Evolutionary conservation across 2,113 vertebrate genomes (phyloP).

Genomic region (Scartelaos histophorus): DNA sequence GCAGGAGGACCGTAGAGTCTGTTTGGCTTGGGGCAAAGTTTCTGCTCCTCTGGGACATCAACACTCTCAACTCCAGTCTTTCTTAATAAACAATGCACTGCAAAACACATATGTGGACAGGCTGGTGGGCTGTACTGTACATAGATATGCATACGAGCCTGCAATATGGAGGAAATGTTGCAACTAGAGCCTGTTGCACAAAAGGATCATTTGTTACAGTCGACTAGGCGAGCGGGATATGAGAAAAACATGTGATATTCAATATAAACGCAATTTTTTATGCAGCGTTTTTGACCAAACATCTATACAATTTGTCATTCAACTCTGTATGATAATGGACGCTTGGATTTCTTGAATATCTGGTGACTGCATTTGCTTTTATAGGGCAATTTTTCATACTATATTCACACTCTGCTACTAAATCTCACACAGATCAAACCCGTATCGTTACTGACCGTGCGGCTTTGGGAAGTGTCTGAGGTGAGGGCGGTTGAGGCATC

Average conservation of each 20-base stretch:
- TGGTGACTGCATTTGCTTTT: background rate
- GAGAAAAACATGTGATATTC: background rate
- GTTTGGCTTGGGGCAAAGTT: constrained; percentile 37
- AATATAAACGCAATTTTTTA: background rate
- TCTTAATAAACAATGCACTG: constrained; percentile 32
- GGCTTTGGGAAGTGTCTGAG: background rate
- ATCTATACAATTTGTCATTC: background rate
- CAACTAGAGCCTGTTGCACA: constrained; percentile 45
- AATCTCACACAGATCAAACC: background rate
- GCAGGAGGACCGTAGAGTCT: constrained; percentile 49
- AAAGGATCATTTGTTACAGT: constrained; percentile 57
- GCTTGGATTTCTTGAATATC: background rate
- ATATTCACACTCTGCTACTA: background rate
- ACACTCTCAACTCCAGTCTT: constrained; percentile 24
- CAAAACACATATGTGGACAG: constrained; percentile 36
- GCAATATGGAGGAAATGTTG: constrained; percentile 28
- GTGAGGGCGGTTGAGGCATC: background rate
- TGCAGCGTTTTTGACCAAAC: background rate
- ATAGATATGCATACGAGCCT: constrained; percentile 33
- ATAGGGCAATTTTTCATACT: background rate
- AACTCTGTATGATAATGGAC: background rate
- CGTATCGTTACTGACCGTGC: background rate
- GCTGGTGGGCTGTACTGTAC: constrained; percentile 39
- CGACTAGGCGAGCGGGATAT: background rate
- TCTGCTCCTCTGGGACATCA: constrained; percentile 37